Base-by-base conservation (phyloP, 2,888 invertebrate genomes). In the Eilema griseolum region DNA sequence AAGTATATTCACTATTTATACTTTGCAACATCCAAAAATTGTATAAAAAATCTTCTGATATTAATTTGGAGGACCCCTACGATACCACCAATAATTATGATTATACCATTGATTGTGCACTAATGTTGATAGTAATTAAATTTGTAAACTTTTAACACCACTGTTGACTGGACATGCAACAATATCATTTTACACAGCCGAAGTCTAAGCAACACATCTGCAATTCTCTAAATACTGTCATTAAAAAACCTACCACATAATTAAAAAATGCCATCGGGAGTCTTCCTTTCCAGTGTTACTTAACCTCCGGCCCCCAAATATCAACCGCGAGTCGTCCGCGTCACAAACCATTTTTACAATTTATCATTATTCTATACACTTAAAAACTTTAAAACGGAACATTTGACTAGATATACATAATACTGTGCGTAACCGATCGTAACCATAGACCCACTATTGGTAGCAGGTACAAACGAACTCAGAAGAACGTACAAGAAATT, bases 351-450 rank as follows among this genome's bases (percentile, higher is more conserved):
- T 85, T 86, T 83, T 84, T 86, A 87, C 86, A 88, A 87, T 87
- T 86, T 84, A 83, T 85, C 79, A 85, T 89, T 89, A 92, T 79
- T 82, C 90, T 92, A 91, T 90, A 91, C 89, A 90, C 91, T 89
- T 91, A 91, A 91, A 92, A 90, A 89, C 90, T 88, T 91, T 87
- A 88, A 90, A 93, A 92, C 90, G 85, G 85, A 91, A 91, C 85
- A 74, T 86, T 83, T 81, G 82, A 81, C 84, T 87, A 87, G 81
- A 84, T 86, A 87, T 52, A 52, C 52, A 33, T 86, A 82, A 82
- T 88, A 89, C 85, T 92, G 93, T 93, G 92, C 93, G 93, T 92
- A 89, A 91, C 89, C 85, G 83, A 87, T 85, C 84, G 81, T 90
- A 89, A 89, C 86, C 85, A 88, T 89, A 89, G 88, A 89, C 87